A percentile compares a stretch with the other conserved stretches of the same genome.
These are phyloP conservation scores for Poecile montanus DNA, from an alignment of 2,797 vertebrate species.

Conservation along the genomic window DNA sequence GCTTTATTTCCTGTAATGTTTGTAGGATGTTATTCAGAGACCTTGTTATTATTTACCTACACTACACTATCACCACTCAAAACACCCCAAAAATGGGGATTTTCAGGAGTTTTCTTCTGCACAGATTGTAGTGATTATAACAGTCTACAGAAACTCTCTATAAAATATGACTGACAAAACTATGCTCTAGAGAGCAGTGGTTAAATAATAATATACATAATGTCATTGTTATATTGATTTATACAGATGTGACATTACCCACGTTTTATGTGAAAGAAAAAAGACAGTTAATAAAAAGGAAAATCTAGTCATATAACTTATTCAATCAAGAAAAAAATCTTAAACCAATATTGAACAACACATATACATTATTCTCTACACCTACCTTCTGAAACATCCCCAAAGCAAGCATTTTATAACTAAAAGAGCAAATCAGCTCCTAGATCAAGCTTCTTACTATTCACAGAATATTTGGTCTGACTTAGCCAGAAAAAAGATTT, in stretches of 20 bases:
- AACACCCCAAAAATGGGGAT: not conserved
- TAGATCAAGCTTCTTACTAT: not conserved
- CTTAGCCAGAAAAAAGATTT: not conserved
- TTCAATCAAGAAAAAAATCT: not conserved
- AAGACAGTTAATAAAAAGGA: not conserved
- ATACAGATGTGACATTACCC: not conserved
- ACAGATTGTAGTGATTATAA: conserved; percentile 2
- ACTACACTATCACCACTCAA: not conserved
- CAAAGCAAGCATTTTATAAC: not conserved
- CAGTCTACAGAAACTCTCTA: not conserved
- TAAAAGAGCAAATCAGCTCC: not conserved
- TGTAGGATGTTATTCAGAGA: not conserved
- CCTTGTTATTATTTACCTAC: not conserved
- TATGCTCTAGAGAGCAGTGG: conserved; percentile 14
- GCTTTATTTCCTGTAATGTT: not conserved
- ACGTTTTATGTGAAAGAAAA: not conserved
- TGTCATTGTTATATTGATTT: conserved; percentile 47
- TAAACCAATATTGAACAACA: not conserved
- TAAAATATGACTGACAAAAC: conserved; percentile 41
- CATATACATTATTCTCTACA: not conserved
- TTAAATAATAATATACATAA: conserved; percentile 58
- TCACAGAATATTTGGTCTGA: not conserved
- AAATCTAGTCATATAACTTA: not conserved
- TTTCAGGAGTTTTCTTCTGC: not conserved
- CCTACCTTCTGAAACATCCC: not conserved